phyloP scores from a whole-genome alignment of 2,113 vertebrate genomes.

The Mobula birostris region DNA sequence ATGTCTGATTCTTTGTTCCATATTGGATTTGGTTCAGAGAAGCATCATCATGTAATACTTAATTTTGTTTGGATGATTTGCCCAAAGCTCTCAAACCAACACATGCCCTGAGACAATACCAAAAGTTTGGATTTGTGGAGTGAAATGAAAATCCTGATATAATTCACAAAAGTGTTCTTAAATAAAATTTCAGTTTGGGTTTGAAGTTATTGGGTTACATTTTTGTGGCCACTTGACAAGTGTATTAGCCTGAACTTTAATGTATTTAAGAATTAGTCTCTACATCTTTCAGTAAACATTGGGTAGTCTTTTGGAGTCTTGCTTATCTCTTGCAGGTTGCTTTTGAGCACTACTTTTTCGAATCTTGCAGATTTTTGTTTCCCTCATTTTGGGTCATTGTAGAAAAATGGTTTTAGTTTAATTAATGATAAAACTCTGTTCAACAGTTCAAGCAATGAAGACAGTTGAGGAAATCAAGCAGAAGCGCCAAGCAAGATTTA shows the following conservation, averaged over 20 bases:
- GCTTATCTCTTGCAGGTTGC: background rate
- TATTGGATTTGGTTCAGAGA: background rate
- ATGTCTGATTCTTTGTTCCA: background rate
- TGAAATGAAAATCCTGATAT: no score
- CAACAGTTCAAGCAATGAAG: slow-evolving; percentile 87
- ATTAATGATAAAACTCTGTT: slow-evolving; percentile 17
- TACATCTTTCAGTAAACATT: background rate
- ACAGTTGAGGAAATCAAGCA: slow-evolving; percentile 84
- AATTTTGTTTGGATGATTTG: no score
- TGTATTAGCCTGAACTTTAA: background rate
- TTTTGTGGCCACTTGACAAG: background rate
- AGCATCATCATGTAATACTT: no score
- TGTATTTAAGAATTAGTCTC: background rate
- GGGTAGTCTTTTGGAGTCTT: background rate
- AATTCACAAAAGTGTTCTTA: no score
- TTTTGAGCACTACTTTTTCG: background rate
- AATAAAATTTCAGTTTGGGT: no score
- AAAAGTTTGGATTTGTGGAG: no score
- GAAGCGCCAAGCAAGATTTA: slow-evolving; percentile 87
- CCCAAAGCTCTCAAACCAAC: no score
- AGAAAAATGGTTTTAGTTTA: background rate
- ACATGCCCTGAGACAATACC: no score
- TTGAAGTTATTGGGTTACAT: no score
- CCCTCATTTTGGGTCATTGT: background rate
- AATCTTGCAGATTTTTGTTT: background rate